Base-by-base conservation (phyloP, 2,888 invertebrate species). In the Drosophila fulvimacula region DNA sequence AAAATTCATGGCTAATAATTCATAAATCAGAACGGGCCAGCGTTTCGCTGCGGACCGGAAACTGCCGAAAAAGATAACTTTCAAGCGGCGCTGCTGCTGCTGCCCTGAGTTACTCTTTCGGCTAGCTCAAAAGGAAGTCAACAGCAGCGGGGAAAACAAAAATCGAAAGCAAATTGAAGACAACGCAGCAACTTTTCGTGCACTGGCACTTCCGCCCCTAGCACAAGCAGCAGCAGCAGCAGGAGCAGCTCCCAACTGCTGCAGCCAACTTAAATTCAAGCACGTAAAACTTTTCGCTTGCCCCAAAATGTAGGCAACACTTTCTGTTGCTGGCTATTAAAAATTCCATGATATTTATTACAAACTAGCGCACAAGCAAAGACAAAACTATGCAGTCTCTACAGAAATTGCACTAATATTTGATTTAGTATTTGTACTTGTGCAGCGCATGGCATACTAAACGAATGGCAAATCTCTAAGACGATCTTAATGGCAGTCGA, bases 111-210 rank as follows among this genome's bases (percentile, higher is more conserved):
- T 59, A 41, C 42, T 53, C 55, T 51, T 67, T 5, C 24, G 44
- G 42, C 49, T 44, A 32, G 51, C 24, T n/a, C 32, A 34, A 59
- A 21, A 41, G 76, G 59, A 73, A 76, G 57, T 65, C 38, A 64
- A 53, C 51, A 52, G 56, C 30, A 55, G 61, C n/a, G 57, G 39
- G 46, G 24, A 73, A 81, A 83, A 74, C 67, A 82, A 85, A 85
- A 89, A 85, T 85, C 80, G 89, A 85, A 89, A 89, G 85, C 85
- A 87, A 87, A 89, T 82, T 89, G 82, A 84, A 85, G 84, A 89
- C 72, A 87, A 72, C 70, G 76, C 57, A 69, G 42, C 53, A 86
- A 85, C 64, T 79, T 81, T 81, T 81, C 68, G 58, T 60, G 65
- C 68, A 60, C 69, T 66, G 66, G 59, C 73, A 77, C 79, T 80